These are phyloP conservation scores for Drosophila carrolli DNA, from an alignment of 1,140 invertebrate species.

Conservation along the genomic window DNA sequence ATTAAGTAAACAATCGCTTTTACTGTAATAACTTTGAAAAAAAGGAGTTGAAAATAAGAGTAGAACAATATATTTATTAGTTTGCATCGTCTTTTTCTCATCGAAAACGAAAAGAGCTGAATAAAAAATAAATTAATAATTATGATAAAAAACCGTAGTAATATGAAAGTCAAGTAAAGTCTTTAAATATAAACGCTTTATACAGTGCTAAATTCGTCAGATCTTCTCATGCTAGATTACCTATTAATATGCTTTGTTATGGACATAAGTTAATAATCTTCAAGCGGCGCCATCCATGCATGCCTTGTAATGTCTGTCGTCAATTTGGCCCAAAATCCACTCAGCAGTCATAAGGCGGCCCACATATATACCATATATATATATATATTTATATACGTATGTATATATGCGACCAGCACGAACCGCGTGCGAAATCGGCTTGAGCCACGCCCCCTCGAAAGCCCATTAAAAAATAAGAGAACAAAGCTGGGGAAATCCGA, in stretches of 20 bases:
- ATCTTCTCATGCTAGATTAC: background rate
- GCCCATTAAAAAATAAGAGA: constrained; percentile 64
- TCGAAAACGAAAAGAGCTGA: no score
- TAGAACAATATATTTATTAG: no score
- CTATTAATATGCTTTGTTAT: constrained; percentile 34
- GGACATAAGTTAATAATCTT: constrained; percentile 33
- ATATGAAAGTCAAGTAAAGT: no score
- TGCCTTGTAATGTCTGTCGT: constrained; percentile 31
- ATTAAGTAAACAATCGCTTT: no score
- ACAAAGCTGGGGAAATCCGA: constrained; percentile 27
- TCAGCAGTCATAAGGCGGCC: constrained; percentile 30
- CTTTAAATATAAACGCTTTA: background rate
- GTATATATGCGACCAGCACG: constrained; percentile 11
- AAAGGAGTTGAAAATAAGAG: background rate
- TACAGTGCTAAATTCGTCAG: no score
- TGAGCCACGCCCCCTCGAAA: constrained; percentile 53
- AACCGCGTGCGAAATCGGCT: constrained; percentile 48
- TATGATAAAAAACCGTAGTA: no score
- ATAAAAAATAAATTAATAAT: no score
- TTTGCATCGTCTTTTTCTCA: no score
- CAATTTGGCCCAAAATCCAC: constrained; percentile 53
- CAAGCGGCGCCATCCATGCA: constrained; percentile 19
- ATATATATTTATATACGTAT: background rate
- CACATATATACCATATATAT: background rate
- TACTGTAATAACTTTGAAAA: background rate